These are phyloP conservation scores for Xestobium rufovillosum DNA, from an alignment of 2,888 invertebrate genomes.

Conservation along the genomic window DNA sequence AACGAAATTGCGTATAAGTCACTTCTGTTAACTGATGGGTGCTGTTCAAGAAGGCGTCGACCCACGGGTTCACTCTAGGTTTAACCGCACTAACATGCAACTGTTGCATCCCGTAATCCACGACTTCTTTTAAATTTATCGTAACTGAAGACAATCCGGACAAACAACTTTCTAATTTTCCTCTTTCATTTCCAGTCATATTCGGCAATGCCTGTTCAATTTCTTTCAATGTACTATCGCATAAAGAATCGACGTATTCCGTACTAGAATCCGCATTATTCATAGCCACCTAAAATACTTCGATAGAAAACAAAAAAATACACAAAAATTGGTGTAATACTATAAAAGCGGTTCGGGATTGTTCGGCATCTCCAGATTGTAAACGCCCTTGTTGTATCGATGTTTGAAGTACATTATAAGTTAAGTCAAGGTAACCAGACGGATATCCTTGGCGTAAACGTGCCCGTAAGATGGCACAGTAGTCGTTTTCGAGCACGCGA, in stretches of 20 bases:
- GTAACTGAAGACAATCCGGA: slow-evolving; percentile 53
- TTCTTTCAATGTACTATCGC: slow-evolving; percentile 65
- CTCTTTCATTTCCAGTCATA: slow-evolving; percentile 56
- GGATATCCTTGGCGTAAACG: slow-evolving; percentile 74
- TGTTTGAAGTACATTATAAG: slow-evolving; percentile 73
- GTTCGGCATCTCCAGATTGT: slow-evolving; percentile 72
- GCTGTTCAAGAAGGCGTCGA: slow-evolving; percentile 69
- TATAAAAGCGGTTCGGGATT: slow-evolving; percentile 67
- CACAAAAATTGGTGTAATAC: slow-evolving; percentile 42
- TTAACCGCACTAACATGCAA: slow-evolving; percentile 73
- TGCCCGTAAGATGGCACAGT: slow-evolving; percentile 63
- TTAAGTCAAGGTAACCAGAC: slow-evolving; percentile 66
- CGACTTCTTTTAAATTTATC: slow-evolving; percentile 54
- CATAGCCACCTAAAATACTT: slow-evolving; percentile 58
- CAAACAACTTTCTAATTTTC: slow-evolving; percentile 66
- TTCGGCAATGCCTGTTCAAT: slow-evolving; percentile 56
- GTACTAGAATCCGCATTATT: slow-evolving; percentile 89
- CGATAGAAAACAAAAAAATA: slow-evolving; percentile 8
- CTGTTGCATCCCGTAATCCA: slow-evolving; percentile 76
- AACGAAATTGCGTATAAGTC: too few relatives aligned
- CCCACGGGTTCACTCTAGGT: slow-evolving; percentile 75
- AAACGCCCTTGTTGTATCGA: slow-evolving; percentile 73
- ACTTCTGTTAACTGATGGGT: slow-evolving; percentile 78
- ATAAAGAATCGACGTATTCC: slow-evolving; percentile 83
- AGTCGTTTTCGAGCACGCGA: slow-evolving; percentile 78